These are phyloP conservation scores for Stichodactyla mertensii DNA, from an alignment of 64 coral and sea anemone genomes.

Conservation along the genomic window DNA sequence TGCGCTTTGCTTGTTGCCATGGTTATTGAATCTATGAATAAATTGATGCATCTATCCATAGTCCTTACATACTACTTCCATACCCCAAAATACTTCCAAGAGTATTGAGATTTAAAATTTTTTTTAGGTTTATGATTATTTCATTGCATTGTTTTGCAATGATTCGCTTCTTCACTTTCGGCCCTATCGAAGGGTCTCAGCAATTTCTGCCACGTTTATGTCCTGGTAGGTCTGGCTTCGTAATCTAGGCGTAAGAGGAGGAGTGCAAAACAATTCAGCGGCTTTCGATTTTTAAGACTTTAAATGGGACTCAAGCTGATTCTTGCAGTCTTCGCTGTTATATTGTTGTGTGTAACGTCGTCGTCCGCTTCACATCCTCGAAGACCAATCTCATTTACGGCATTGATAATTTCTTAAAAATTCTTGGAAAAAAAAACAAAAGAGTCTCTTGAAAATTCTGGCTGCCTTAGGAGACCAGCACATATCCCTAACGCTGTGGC, in stretches of 20 bases:
- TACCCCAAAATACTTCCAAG: slow-evolving; percentile 2
- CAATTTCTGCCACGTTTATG: not conserved
- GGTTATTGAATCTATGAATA: no score
- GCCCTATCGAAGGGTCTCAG: not conserved
- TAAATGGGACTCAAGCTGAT: not conserved
- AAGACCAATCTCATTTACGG: not conserved
- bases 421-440: not conserved
- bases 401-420: not conserved
- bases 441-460: not conserved
- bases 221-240: not conserved
- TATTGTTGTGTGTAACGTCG: not conserved
- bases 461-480: slow-evolving; percentile 1
- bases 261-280: not conserved
- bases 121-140: not conserved
- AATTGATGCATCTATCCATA: no score
- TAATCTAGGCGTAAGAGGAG: not conserved
- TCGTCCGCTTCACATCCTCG: not conserved
- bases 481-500: not conserved
- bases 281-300: not conserved
- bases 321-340: slow-evolving; percentile 2
- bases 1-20: no score
- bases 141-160: not conserved
- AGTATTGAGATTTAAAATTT: not conserved
- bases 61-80: no score
- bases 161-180: not conserved